Evolutionary conservation across 2,888 invertebrate species (phyloP).

Genomic region (Hermaeophaga mercurialis): DNA sequence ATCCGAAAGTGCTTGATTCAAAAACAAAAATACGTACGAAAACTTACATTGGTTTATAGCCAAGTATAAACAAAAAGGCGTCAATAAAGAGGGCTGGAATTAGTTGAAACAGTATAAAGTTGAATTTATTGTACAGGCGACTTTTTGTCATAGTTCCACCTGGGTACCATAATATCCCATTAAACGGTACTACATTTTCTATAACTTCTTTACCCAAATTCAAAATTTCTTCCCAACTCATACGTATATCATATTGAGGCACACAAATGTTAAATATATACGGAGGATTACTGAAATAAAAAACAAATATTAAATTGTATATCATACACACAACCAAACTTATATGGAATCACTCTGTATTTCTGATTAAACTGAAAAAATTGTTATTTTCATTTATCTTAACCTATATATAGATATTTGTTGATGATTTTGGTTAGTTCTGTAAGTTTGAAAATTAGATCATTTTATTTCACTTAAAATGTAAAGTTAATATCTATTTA

Average conservation of each 20-base stretch:
- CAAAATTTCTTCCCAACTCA: slow-evolving; percentile 89
- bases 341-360: no score
- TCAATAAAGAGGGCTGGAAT: slow-evolving; percentile 89
- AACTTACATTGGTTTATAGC: slow-evolving; percentile 85
- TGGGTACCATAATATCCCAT: slow-evolving; percentile 82
- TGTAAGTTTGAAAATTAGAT: no score
- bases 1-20: no score
- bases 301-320: background rate
- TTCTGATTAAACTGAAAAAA: no score
- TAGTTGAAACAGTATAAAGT: slow-evolving; percentile 86
- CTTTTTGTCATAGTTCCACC: slow-evolving; percentile 85
- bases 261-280: slow-evolving; percentile 39
- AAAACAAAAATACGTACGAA: no score
- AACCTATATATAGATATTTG: no score
- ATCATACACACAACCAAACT: no score
- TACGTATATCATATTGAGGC: slow-evolving; percentile 44
- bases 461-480: no score
- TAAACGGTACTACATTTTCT: slow-evolving; percentile 78
- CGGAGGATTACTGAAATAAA: slow-evolving; percentile 31
- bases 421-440: no score
- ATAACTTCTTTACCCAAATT: slow-evolving; percentile 78
- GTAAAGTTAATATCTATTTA: no score
- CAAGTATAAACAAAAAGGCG: slow-evolving; percentile 73
- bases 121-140: slow-evolving; percentile 77
- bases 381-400: no score